Evolutionary conservation across 53 echinoderm and acorn worm genomes (phyloP).

Genomic region (Paelopatides confundens): DNA sequence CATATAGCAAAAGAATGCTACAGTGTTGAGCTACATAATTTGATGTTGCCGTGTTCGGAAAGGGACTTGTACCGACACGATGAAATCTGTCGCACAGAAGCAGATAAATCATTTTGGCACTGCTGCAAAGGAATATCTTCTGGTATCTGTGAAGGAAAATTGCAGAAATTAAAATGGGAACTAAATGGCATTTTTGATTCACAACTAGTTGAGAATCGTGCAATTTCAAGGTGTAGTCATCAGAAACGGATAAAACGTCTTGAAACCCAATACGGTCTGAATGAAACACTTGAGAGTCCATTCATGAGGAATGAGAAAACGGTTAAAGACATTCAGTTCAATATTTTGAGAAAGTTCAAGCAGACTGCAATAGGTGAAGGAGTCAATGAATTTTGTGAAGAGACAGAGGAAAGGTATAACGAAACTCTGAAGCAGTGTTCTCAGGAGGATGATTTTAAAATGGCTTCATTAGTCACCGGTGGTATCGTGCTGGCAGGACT

Average conservation of each 20-base stretch:
- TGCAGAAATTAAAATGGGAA: neutral
- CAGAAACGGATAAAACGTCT: neutral
- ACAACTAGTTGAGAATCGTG: neutral
- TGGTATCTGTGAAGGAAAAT: neutral
- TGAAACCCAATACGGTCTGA: neutral
- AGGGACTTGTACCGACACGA: neutral
- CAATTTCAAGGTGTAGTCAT: neutral
- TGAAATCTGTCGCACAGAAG: neutral
- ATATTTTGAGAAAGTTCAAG: neutral
- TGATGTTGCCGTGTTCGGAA: constrained; percentile 1
- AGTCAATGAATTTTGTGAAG: neutral
- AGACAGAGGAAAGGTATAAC: neutral
- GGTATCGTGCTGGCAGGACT: neutral
- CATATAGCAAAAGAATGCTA: neutral
- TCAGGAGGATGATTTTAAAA: neutral
- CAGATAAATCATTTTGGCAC: neutral
- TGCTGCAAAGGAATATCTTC: neutral
- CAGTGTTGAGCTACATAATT: neutral
- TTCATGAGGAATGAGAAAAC: neutral
- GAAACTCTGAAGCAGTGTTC: neutral
- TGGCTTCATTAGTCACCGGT: neutral
- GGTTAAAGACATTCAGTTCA: neutral
- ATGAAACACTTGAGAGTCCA: neutral
- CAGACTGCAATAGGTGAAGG: neutral
- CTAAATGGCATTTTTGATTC: neutral